These are phyloP conservation scores for Amazona vittata DNA, from an alignment of 2,113 vertebrate species.

Conservation along the genomic window DNA sequence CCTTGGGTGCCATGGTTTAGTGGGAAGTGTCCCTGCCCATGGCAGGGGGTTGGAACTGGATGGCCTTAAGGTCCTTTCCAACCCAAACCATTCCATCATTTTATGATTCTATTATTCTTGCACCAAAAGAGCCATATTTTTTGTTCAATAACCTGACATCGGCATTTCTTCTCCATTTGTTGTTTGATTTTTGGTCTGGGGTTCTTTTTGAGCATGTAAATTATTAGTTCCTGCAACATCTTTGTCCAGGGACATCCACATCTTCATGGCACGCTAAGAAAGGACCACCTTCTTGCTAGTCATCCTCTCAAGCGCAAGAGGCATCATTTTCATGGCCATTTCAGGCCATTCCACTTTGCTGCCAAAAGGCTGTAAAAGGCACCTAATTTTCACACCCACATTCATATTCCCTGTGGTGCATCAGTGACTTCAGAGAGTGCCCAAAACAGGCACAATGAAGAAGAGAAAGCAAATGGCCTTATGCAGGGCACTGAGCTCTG, in stretches of 20 bases:
- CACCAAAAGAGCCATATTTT: not conserved
- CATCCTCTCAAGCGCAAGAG: rapidly evolving
- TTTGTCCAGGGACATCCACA: not conserved
- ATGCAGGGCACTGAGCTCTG: not conserved
- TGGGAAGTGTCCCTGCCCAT: not conserved
- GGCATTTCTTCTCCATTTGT: not conserved
- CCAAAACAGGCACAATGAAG: not conserved
- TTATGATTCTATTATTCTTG: not conserved
- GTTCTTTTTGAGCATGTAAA: not conserved
- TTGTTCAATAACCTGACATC: not conserved
- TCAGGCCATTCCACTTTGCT: not conserved
- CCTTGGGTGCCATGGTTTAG: not conserved
- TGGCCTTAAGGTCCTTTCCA: not conserved
- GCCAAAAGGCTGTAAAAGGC: not conserved
- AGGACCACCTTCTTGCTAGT: not conserved
- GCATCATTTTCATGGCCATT: not conserved
- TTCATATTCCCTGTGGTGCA: not conserved
- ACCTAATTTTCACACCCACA: not conserved
- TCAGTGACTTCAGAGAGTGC: not conserved
- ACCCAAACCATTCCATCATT: not conserved
- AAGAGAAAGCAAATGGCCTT: not conserved
- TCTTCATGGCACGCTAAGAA: not conserved
- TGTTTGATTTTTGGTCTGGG: not conserved
- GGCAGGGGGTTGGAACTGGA: not conserved
- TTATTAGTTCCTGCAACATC: not conserved